Evolutionary conservation across 2,888 invertebrate species (phyloP), one percentile per base, ranked within the genome.

Genomic region (Leptarthrus brevirostris): DNA sequence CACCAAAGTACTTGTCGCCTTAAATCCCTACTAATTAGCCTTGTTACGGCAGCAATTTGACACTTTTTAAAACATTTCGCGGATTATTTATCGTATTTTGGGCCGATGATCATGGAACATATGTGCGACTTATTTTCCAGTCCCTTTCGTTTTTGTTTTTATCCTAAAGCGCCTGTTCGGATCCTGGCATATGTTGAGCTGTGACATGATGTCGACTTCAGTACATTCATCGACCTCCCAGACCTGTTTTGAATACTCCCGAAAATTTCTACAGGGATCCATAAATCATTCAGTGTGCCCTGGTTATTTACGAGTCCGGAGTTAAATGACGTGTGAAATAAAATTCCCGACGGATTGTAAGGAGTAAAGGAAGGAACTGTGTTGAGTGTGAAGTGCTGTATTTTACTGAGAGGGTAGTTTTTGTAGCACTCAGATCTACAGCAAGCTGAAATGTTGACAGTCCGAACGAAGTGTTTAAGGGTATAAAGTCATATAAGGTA

Each of bases 251-350:
- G 49, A 66, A 66, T 66, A 66, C 26, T 66, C 26, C 24, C 47
- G 34, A 71, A 44, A 71, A 40, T 24, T 54, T 54, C 18, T 49
- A 44, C 26, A n/a, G 40, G 5, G 16, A 71, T 40, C 40, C 26
- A 52, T 70, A 70, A 70, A 71, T 71, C 54, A 71, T 71, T 71
- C 71, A 22, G 26, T 2, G 16, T 44, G 24, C 40, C 36, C 71
- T 8, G 24, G 44, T 54, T 71, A 54, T 71, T 71, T 54, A 71
- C 36, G 34, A 52, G 34, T 52, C 49, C n/a, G n/a, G 34, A 34
- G 34, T 70, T 70, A 70, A 70, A 70, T 70, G 70, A 70, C 6
- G 70, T 70, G 70, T 52, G 53, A 70, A 70, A 70, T 70, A 30
- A 70, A 70, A 53, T 52, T 52, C 70, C 30, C 36, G 2, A 20